Percentiles rank a stretch among this genome's conserved stretches.
Evolutionary conservation across 2,113 vertebrate species (phyloP).

Genomic region (Gobius niger): DNA sequence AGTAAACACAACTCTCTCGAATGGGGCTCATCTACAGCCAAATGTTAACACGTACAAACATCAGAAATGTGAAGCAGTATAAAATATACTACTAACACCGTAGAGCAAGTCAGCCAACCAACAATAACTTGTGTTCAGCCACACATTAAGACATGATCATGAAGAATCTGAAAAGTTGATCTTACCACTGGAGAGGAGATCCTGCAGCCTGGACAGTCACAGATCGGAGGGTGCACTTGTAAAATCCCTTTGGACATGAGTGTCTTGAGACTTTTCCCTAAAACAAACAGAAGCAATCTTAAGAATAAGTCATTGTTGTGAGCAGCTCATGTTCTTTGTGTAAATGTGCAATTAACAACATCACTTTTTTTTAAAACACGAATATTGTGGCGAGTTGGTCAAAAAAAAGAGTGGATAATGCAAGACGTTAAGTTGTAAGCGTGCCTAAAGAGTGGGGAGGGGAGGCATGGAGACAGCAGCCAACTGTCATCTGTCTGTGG

Average conservation of each 20-base stretch:
- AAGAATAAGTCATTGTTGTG: background rate
- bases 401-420: background rate
- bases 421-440: conserved; percentile 8
- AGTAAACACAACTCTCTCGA: too few relatives aligned
- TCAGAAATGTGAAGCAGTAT: too few relatives aligned
- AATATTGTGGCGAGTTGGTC: background rate
- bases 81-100: too few relatives aligned
- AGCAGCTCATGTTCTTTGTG: background rate
- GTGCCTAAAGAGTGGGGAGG: conserved; percentile 7
- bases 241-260: conserved; percentile 99
- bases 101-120: background rate
- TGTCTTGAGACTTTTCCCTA: conserved; percentile 99
- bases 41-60: too few relatives aligned
- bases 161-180: conserved; percentile 31
- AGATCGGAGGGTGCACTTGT: conserved; percentile 99
- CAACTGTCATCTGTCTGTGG: conserved; percentile 56
- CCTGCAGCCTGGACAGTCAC: conserved; percentile 98
- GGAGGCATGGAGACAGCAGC: conserved; percentile 34
- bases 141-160: background rate
- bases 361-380: background rate
- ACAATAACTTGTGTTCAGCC: background rate
- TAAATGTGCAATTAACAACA: too few relatives aligned
- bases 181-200: conserved; percentile 99
- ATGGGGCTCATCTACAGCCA: too few relatives aligned
- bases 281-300: conserved; percentile 27